phyloP scores from a whole-genome alignment of 2,888 invertebrate species.

The Embidobia sp. region DNA sequence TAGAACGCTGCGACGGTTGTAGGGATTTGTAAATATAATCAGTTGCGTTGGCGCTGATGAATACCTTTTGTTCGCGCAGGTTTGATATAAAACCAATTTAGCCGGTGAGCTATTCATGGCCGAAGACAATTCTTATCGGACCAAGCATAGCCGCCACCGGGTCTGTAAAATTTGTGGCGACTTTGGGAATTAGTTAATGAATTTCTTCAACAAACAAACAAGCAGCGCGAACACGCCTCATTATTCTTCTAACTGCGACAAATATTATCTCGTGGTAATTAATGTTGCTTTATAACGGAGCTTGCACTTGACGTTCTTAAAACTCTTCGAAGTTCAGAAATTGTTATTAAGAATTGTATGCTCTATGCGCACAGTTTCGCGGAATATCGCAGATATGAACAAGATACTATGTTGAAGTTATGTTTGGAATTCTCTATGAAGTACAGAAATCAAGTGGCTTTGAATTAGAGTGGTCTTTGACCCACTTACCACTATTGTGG shows the following conservation, averaged over 20 bases:
- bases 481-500: constrained; percentile 40
- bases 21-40: constrained; percentile 52
- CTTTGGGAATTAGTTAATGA: too few species aligned
- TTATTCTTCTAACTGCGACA: background rate
- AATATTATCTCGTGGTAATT: constrained; percentile 8
- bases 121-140: too few species aligned
- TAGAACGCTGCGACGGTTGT: constrained; percentile 18
- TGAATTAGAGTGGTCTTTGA: constrained; percentile 49
- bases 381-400: constrained; percentile 15
- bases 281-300: background rate
- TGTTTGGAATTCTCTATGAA: constrained; percentile 40
- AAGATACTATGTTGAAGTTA: constrained; percentile 36
- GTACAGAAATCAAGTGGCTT: constrained; percentile 48
- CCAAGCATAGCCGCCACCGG: too few species aligned
- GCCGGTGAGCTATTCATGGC: constrained; percentile 7
- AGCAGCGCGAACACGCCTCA: too few species aligned
- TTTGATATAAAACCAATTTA: constrained; percentile 30
- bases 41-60: constrained; percentile 8
- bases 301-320: constrained; percentile 9
- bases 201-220: too few species aligned
- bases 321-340: background rate
- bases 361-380: background rate
- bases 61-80: constrained; percentile 14
- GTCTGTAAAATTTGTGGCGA: too few species aligned
- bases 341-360: constrained; percentile 30